Evolutionary conservation across 2,888 invertebrate genomes (phyloP).

Genomic region (Pachycephus smyrnensis): DNA sequence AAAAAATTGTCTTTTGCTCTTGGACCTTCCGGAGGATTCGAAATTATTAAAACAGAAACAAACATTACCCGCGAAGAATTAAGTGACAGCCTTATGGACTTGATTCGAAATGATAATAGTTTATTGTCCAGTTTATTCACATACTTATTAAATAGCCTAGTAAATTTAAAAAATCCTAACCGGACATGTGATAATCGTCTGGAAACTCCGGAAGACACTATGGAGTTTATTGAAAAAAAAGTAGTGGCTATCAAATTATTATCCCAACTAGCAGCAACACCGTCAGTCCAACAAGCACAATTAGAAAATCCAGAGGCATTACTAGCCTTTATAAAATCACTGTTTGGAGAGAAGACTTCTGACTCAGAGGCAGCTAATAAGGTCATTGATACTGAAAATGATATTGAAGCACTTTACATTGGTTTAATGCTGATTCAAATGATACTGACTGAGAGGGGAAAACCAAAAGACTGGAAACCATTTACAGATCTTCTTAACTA

Average conservation of each 20-base stretch:
- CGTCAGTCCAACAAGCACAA: conserved; percentile 57
- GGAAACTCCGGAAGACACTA: conserved; percentile 41
- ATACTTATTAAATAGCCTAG: conserved; percentile 63
- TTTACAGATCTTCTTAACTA: conserved; percentile 58
- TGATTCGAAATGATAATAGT: conserved; percentile 51
- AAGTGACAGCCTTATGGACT: conserved; percentile 56
- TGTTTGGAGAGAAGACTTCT: conserved; percentile 44
- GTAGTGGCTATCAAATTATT: conserved; percentile 57
- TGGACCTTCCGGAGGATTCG: conserved; percentile 52
- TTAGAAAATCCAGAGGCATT: conserved; percentile 58
- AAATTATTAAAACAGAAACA: conserved; percentile 46
- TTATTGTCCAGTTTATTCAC: conserved; percentile 61
- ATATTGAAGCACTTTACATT: conserved; percentile 55
- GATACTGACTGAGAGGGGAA: conserved; percentile 51
- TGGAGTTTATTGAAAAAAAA: conserved; percentile 51
- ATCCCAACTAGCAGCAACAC: conserved; percentile 55
- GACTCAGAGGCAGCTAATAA: conserved; percentile 4
- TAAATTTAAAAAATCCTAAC: conserved; percentile 27
- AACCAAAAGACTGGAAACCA: conserved; percentile 46
- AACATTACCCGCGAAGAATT: conserved; percentile 50
- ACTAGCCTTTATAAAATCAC: conserved; percentile 58
- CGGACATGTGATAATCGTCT: neutral
- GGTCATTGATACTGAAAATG: conserved; percentile 21
- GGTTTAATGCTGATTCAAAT: conserved; percentile 63
- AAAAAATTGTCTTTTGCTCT: conserved; percentile 46